phyloP scores from a whole-genome alignment of 2,113 vertebrate species.

The Perognathus longimembris region DNA sequence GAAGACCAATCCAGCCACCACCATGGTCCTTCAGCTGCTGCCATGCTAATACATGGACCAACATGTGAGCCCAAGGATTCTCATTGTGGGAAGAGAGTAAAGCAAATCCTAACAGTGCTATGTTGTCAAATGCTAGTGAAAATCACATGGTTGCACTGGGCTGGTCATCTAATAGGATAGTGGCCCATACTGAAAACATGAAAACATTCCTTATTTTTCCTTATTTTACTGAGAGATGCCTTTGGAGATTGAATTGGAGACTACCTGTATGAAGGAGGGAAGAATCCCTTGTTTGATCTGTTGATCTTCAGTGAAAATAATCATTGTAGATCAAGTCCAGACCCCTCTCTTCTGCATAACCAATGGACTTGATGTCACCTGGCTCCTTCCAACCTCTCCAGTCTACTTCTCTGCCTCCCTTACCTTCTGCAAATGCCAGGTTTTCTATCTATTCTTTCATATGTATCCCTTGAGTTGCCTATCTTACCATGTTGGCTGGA shows the following conservation, averaged over 20 bases:
- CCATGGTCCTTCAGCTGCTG: not conserved
- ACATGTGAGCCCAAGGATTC: not conserved
- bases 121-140: not conserved
- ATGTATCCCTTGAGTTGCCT: not conserved
- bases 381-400: not conserved
- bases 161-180: not conserved
- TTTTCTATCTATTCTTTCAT: not conserved
- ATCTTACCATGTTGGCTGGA: not conserved
- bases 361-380: not conserved
- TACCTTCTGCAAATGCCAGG: not conserved
- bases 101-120: not conserved
- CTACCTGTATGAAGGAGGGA: not conserved
- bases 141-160: not conserved
- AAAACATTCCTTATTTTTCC: not conserved
- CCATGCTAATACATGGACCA: not conserved
- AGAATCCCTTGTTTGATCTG: not conserved
- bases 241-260: not conserved
- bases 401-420: not conserved
- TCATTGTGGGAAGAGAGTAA: not conserved
- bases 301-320: conserved; percentile 20
- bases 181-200: not conserved
- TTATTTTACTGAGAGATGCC: not conserved
- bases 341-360: not conserved
- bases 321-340: not conserved
- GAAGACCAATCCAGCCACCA: not conserved